Base-by-base conservation (phyloP, 1,140 invertebrate genomes). In the Oryctes rhinoceros region DNA sequence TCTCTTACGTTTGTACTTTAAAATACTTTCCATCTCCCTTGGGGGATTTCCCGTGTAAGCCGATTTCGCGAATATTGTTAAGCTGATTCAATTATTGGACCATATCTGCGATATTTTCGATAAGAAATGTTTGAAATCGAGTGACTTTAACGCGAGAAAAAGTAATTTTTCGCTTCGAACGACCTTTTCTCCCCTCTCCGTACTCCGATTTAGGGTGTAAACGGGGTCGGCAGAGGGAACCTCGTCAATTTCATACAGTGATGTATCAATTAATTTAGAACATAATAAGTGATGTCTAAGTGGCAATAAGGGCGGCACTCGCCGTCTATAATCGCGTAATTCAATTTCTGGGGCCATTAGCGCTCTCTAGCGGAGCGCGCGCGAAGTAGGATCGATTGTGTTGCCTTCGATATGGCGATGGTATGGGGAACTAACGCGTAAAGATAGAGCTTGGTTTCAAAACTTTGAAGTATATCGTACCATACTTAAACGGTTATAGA, bases 261-360 rank as follows among this genome's bases (percentile, higher is more conserved):
- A 59, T 74, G 67, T 74, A 39, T n/a, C 67, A 74, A 74, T 74
- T 74, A 74, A 74, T 74, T 74, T 74, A 39, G 67, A 20, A 74
- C 37, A 37, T 74, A 74, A 74, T 74, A 74, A 74, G 67, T 24
- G 67, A 74, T 74, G n/a, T 37, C 67, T 39, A 74, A 74, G 20
- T 74, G 67, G 67, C 67, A 74, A 74, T 74, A 24, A 74, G 37
- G 67, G 13, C 20, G 9, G 30, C 37, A 37, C 67, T 74, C 13
- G 13, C 11, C 20, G 67, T 24, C 67, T 74, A 74, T 74, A 39
- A 35, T 74, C 67, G 6, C 13, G 67, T 74, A 74, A 74, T 74
- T 74, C 67, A 39, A 74, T 74, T 74, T 74, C 53, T 74, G 10
- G 37, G 0, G 20, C 67, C 67, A 74, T 74, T 74, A 74, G 37